phyloP scores from a whole-genome alignment of 2,797 vertebrate species.

The Aulostomus chinensis region DNA sequence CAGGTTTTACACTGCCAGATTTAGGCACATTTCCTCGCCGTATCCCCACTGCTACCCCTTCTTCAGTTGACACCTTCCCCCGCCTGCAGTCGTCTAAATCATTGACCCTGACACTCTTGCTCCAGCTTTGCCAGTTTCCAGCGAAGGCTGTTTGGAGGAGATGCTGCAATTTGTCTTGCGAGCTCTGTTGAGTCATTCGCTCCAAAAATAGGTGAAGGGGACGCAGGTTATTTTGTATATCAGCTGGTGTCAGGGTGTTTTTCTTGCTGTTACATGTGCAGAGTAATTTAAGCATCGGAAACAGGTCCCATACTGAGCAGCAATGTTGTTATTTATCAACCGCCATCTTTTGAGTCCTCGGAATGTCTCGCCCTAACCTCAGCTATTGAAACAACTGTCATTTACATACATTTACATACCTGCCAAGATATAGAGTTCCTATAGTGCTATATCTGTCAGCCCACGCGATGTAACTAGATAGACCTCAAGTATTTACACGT shows the following conservation, averaged over 20 bases:
- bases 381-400: slow-evolving; percentile 47
- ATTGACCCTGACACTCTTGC: slow-evolving; percentile 47
- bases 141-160: slow-evolving; percentile 46
- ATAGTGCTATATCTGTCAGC: slow-evolving; percentile 66
- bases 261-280: slow-evolving; percentile 17
- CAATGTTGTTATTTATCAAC: slow-evolving; percentile 27
- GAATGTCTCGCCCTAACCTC: slow-evolving; percentile 40
- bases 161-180: slow-evolving; percentile 54
- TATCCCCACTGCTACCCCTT: not conserved
- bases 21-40: slow-evolving; percentile 22
- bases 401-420: slow-evolving; percentile 69
- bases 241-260: slow-evolving; percentile 20
- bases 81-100: slow-evolving; percentile 40
- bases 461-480: slow-evolving; percentile 63
- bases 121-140: slow-evolving; percentile 44
- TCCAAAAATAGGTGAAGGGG: slow-evolving; percentile 19
- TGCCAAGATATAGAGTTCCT: slow-evolving; percentile 54
- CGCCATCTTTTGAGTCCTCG: slow-evolving; percentile 10
- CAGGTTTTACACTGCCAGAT: slow-evolving; percentile 40
- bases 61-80: slow-evolving; percentile 23
- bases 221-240: slow-evolving; percentile 23
- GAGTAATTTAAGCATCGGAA: slow-evolving; percentile 50
- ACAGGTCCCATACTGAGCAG: slow-evolving; percentile 32
- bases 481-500: slow-evolving; percentile 65
- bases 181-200: slow-evolving; percentile 53